Conservation (phyloP, 2,113 vertebrate genomes). For the Heterocephalus glaber region DNA sequence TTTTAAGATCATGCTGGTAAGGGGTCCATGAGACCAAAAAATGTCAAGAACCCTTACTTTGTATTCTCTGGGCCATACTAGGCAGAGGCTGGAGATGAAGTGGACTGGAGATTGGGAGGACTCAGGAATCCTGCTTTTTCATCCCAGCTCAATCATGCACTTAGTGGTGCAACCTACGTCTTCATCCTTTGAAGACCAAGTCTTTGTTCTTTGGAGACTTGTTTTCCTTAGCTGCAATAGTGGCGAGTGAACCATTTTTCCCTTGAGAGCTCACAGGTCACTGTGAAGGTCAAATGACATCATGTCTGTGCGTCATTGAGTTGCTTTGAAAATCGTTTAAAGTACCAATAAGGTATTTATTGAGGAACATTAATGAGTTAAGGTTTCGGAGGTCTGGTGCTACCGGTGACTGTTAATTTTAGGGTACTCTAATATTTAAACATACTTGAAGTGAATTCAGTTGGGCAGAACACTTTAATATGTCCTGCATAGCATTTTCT, state of each 20-base stretch:
- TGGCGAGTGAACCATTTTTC: not conserved
- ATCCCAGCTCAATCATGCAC: not conserved
- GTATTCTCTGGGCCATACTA: not conserved
- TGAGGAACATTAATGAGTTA: conserved; percentile 31
- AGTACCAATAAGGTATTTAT: not conserved
- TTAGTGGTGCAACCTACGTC: not conserved
- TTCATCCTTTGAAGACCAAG: not conserved
- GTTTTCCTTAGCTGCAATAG: conserved; percentile 13
- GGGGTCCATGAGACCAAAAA: not conserved
- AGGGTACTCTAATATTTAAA: conserved; percentile 29
- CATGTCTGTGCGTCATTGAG: not conserved
- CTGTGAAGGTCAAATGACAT: conserved; percentile 12
- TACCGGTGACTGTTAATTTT: conserved; percentile 16
- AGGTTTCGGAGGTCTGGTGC: conserved; percentile 28
- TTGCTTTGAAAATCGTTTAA: conserved; percentile 55
- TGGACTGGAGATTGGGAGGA: not conserved
- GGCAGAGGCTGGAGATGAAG: conserved; percentile 15
- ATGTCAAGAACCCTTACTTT: not conserved
- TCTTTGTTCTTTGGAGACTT: not conserved
- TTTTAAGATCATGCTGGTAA: conserved; percentile 46
- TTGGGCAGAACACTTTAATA: conserved; percentile 3
- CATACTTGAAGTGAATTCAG: conserved; percentile 1
- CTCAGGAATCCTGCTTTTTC: not conserved
- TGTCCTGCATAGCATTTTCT: conserved; percentile 23
- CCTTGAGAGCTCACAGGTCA: not conserved